Base-by-base conservation (phyloP, 2,888 invertebrate species). In the Melieria picta region DNA sequence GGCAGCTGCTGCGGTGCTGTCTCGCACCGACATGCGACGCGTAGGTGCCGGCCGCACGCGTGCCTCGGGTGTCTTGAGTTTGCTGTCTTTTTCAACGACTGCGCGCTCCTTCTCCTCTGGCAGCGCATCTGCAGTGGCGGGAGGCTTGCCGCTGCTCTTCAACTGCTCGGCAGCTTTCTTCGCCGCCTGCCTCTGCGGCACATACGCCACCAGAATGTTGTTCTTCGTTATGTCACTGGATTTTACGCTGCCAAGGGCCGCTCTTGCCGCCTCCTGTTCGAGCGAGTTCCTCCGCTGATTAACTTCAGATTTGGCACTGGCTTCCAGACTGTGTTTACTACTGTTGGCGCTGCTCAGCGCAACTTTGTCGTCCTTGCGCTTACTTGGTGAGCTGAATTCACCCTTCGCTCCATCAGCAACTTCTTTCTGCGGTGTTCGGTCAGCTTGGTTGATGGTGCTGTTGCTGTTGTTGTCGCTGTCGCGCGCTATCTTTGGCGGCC, bases 101-200 rank as follows among this genome's bases (percentile, higher is more conserved):
- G 65, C n/a, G 30, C 67, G 72, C 42, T 69, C 69, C 10, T 56
- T 58, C 7, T 48, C 63, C 9, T 50, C 60, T 60, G 5, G 74
- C 70, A 30, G 73, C 9, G 30, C 16, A 93, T 92, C 11, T 93
- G 92, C 83, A 93, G 93, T 10, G 5, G 71, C 71, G 93, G 80
- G 50, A 13, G 72, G 73, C 63, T 78, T 78, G 7, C 93, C 93
- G 84, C 93, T 94, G 84, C 93, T 94, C 84, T 95, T 94, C 69
- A 96, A 93, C 82, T 95, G 94, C 80, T 95, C 95, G 1, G 95
- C 95, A 0, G 96, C 96, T 84, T 96, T 96, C 84, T 95, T 95
- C 10, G 96, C 96, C 1, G 96, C 96, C 86, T 95, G 94, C 73
- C 96, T 88, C 84, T 96, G 96, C 1, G 96, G 96, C 42, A 96